Conservation (phyloP, 2,797 vertebrate species). For the Huso huso region DNA sequence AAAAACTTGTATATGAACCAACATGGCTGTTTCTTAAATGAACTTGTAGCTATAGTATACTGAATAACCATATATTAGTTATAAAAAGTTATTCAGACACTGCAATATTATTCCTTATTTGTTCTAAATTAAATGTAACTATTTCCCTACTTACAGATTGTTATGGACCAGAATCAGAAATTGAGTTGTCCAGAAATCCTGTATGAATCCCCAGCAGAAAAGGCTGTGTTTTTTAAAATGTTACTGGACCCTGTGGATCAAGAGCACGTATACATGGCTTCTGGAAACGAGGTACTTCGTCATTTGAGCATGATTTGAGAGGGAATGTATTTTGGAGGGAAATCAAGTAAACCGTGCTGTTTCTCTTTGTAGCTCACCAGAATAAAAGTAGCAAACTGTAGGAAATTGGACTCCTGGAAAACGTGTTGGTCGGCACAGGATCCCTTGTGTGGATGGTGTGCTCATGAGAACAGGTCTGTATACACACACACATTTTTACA, state of each 20-base stretch:
- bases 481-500: not conserved
- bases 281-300: conserved; percentile 42
- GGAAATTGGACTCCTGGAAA: conserved; percentile 16
- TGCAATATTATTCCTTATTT: too few species aligned
- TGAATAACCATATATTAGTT: not conserved
- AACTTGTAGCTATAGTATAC: not conserved
- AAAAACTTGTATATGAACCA: not conserved
- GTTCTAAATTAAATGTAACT: not conserved
- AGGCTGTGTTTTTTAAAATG: conserved; percentile 38
- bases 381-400: conserved; percentile 40
- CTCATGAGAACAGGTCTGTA: conserved; percentile 29
- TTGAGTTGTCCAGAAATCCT: conserved; percentile 42
- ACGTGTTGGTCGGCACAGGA: conserved; percentile 48
- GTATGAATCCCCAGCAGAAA: conserved; percentile 38
- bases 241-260: conserved; percentile 40
- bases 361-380: conserved; percentile 36
- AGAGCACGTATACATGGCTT: conserved; percentile 41
- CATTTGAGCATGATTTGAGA: not conserved
- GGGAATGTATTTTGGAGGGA: too few species aligned
- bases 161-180: conserved; percentile 37
- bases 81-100: not conserved
- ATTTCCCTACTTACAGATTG: conserved; percentile 36
- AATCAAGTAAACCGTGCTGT: too few species aligned
- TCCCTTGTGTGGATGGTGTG: conserved; percentile 57
- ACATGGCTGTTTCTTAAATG: not conserved